Evolutionary conservation across 92 coral and sea anemone genomes (phyloP).

Genomic region (Micromussa lordhowensis): DNA sequence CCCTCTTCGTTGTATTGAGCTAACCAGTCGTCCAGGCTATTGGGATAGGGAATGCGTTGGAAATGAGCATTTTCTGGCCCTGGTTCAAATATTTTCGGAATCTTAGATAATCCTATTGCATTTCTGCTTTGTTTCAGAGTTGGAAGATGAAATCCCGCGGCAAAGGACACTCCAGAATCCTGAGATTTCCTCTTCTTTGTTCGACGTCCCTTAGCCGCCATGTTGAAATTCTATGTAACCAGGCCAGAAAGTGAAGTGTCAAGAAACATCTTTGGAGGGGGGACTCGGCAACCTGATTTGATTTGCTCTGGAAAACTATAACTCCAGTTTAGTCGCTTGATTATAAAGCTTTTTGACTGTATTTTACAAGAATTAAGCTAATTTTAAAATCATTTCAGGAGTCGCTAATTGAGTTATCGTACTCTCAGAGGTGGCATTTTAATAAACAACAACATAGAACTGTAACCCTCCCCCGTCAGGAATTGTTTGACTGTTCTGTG

Average conservation of each 20-base stretch:
- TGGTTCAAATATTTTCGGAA: constrained; percentile 31
- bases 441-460: not conserved
- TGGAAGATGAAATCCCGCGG: constrained; percentile 69
- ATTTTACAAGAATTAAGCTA: not conserved
- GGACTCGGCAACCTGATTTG: not conserved
- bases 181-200: constrained; percentile 46
- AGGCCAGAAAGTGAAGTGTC: constrained; percentile 6
- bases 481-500: not conserved
- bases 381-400: not conserved
- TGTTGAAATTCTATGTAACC: constrained; percentile 40
- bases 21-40: constrained; percentile 69
- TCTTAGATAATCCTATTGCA: constrained; percentile 55
- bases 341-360: not conserved
- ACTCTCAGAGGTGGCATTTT: not conserved
- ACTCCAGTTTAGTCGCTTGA: not conserved
- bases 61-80: constrained; percentile 56
- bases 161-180: constrained; percentile 42
- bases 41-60: constrained; percentile 45
- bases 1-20: constrained; percentile 76
- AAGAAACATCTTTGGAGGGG: not conserved
- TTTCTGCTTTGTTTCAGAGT: constrained; percentile 48
- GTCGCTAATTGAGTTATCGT: not conserved
- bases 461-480: not conserved
- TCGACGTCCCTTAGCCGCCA: constrained; percentile 62
- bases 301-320: not conserved